Conservation (phyloP, 1,140 invertebrate genomes). For the Aphelinus atriplicis region DNA sequence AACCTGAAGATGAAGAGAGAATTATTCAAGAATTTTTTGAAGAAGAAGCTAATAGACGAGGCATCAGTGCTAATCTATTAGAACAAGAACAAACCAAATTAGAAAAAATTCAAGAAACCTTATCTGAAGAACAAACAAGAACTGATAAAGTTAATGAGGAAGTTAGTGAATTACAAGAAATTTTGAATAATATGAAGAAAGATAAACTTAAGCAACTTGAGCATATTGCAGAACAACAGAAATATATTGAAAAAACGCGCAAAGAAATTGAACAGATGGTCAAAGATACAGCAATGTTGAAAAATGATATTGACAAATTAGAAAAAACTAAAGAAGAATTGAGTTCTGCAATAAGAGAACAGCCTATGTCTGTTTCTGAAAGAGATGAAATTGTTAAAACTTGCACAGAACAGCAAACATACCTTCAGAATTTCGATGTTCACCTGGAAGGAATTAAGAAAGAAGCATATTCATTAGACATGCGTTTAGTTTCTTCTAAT, state of each 20-base stretch:
- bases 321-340: constrained; percentile 43
- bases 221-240: constrained; percentile 38
- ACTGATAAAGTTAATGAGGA: constrained; percentile 37
- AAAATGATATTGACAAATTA: constrained; percentile 41
- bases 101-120: constrained; percentile 37
- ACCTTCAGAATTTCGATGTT: constrained; percentile 48
- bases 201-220: constrained; percentile 40
- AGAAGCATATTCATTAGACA: constrained; percentile 51
- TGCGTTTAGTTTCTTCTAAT: constrained; percentile 48
- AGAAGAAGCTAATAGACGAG: constrained; percentile 44
- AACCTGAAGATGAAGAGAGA: constrained; percentile 48
- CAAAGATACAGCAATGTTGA: constrained; percentile 34
- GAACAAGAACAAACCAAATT: constrained; percentile 27
- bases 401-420: constrained; percentile 48
- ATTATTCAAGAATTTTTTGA: constrained; percentile 47
- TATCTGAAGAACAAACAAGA: constrained; percentile 37
- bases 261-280: constrained; percentile 45
- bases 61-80: constrained; percentile 43
- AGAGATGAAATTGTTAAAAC: constrained; percentile 48
- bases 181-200: constrained; percentile 33
- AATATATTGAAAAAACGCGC: constrained; percentile 39
- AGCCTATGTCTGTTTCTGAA: constrained; percentile 51
- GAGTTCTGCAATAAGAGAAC: constrained; percentile 42
- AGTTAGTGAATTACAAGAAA: constrained; percentile 38
- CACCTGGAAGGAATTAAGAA: constrained; percentile 56